These are phyloP conservation scores for Alexandromys fortis DNA, from an alignment of 2,113 vertebrate species.

Conservation along the genomic window DNA sequence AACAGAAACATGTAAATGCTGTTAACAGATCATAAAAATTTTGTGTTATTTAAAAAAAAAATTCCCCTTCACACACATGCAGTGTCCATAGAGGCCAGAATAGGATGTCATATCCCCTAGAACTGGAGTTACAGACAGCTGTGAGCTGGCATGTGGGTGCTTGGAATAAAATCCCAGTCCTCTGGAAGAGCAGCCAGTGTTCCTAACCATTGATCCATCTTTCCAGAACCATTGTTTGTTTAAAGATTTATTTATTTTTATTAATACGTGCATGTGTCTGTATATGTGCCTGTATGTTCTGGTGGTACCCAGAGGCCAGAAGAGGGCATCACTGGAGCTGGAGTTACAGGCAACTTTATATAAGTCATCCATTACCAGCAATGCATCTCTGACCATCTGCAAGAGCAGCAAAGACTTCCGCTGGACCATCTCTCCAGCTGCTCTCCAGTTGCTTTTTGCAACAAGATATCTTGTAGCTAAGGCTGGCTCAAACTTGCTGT, in stretches of 20 bases:
- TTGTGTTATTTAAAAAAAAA: neutral
- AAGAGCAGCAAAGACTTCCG: neutral
- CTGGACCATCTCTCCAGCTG: neutral
- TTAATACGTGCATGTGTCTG: too few species aligned
- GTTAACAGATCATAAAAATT: conserved; percentile 27
- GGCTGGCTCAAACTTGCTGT: neutral
- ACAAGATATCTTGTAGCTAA: neutral
- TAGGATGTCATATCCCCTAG: neutral
- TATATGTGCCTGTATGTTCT: neutral
- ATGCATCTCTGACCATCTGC: neutral
- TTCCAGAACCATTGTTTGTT: neutral
- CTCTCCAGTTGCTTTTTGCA: neutral
- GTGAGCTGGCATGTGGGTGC: neutral
- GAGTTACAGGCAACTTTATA: neutral
- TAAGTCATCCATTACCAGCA: neutral
- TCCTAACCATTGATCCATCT: neutral
- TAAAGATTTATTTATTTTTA: neutral
- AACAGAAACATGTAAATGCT: neutral
- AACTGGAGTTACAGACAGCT: neutral
- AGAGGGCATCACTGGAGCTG: neutral
- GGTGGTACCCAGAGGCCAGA: neutral
- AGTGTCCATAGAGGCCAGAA: neutral
- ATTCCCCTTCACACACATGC: neutral
- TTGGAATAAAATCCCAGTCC: neutral
- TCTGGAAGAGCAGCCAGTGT: neutral